These are phyloP conservation scores for Petrolisthes manimaculis DNA, from an alignment of 2,888 invertebrate species.

Conservation along the genomic window DNA sequence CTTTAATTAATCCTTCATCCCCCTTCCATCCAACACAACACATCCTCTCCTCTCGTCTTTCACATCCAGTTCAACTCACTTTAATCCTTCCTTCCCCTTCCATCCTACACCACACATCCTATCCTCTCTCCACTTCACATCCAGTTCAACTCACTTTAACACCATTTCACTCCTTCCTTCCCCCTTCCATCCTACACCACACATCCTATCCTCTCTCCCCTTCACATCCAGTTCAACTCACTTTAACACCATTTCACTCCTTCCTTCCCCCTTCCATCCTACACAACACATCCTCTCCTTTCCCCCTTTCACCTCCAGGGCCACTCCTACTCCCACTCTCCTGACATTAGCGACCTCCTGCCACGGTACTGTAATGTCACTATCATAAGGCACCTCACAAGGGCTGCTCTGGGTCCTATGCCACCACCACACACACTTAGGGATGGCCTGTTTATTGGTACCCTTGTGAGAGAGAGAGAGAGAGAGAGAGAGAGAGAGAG, in stretches of 20 bases:
- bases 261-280: not conserved
- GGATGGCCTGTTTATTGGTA: conserved; percentile 12
- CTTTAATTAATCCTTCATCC: no score
- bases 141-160: not conserved
- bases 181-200: not conserved
- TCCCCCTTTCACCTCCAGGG: not conserved
- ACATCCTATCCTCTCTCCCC: not conserved
- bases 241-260: not conserved
- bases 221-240: not conserved
- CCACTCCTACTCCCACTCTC: not conserved
- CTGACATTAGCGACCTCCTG: not conserved
- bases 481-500: not conserved
- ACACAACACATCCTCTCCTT: not conserved
- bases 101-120: not conserved
- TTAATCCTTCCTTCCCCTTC: no score
- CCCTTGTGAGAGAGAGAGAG: not conserved
- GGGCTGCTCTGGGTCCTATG: no score
- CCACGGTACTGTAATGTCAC: not conserved
- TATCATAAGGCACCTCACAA: no score
- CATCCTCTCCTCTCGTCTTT: not conserved
- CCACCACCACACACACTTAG: no score
- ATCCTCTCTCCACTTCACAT: not conserved
- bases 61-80: no score
- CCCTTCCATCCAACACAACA: not conserved
- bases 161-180: not conserved